phyloP scores from a whole-genome alignment of 2,888 invertebrate genomes.

The Lingula anatina region DNA sequence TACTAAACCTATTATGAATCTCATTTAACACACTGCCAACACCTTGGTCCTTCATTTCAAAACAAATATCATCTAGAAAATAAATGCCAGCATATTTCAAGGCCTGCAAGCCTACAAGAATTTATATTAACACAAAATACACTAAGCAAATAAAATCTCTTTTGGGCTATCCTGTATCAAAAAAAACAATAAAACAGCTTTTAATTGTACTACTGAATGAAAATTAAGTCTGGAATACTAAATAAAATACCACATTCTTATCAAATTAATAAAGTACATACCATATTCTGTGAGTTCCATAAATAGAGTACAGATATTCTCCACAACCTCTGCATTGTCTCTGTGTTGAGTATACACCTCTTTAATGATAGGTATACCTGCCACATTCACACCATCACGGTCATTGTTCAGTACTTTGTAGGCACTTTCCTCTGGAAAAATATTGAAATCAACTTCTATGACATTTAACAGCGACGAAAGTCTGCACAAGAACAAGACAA shows the following conservation, averaged over 20 bases:
- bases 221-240: too few species aligned
- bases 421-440: conserved; percentile 43
- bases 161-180: too few species aligned
- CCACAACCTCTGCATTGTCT: conserved; percentile 48
- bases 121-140: too few species aligned
- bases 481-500: conserved; percentile 7
- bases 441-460: background rate
- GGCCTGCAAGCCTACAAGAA: too few species aligned
- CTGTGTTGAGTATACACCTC: conserved; percentile 42
- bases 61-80: conserved; percentile 27
- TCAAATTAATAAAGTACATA: conserved; percentile 19
- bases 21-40: conserved; percentile 18
- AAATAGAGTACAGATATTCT: conserved; percentile 39
- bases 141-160: too few species aligned
- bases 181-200: too few species aligned
- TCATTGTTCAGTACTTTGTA: conserved; percentile 39
- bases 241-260: too few species aligned
- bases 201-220: too few species aligned
- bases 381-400: conserved; percentile 22
- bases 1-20: conserved; percentile 27
- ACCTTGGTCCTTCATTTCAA: conserved; percentile 23
- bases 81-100: conserved; percentile 3
- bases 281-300: conserved; percentile 46
- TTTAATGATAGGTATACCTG: conserved; percentile 38
- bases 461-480: conserved; percentile 6